phyloP scores from a whole-genome alignment of 1,140 invertebrate species.

The Daktulosphaira vitifoliae region DNA sequence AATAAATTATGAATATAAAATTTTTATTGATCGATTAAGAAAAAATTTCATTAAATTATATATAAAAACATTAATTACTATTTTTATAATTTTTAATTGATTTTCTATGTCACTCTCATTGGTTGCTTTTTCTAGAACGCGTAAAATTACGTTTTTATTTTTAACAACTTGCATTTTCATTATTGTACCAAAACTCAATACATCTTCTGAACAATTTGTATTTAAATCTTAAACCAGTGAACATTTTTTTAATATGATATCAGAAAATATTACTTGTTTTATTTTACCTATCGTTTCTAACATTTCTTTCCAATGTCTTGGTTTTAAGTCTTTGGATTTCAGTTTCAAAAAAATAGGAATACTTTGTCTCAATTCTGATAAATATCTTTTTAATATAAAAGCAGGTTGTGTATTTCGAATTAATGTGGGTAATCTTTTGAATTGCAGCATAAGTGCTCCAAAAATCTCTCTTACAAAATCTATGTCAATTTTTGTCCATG shows the following conservation, averaged over 20 bases:
- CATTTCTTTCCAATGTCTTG: slow-evolving; percentile 28
- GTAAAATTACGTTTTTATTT: slow-evolving; percentile 4
- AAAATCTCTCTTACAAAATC: slow-evolving; percentile 5
- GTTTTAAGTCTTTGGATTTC: background rate
- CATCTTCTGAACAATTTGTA: background rate
- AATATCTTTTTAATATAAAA: background rate
- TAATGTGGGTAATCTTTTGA: background rate
- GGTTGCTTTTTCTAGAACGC: background rate
- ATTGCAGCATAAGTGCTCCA: slow-evolving; percentile 10
- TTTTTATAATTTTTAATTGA: slow-evolving; percentile 7
- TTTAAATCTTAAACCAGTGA: too few relatives aligned
- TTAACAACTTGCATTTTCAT: slow-evolving; percentile 5
- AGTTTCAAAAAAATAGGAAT: background rate
- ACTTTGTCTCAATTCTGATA: background rate
- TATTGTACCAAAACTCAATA: slow-evolving; percentile 1
- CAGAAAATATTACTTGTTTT: too few relatives aligned
- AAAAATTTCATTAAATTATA: too few relatives aligned
- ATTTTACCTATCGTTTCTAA: slow-evolving; percentile 6
- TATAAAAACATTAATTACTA: background rate
- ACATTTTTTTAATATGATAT: too few relatives aligned
- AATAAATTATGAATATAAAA: background rate
- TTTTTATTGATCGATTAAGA: background rate
- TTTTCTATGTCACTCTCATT: slow-evolving; percentile 2
- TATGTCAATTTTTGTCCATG: background rate
- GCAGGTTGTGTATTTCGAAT: background rate